A percentile compares a stretch with the other conserved stretches of the same genome.
Conservation (phyloP, 2,797 vertebrate species). For the Distichodus sexfasciatus region DNA sequence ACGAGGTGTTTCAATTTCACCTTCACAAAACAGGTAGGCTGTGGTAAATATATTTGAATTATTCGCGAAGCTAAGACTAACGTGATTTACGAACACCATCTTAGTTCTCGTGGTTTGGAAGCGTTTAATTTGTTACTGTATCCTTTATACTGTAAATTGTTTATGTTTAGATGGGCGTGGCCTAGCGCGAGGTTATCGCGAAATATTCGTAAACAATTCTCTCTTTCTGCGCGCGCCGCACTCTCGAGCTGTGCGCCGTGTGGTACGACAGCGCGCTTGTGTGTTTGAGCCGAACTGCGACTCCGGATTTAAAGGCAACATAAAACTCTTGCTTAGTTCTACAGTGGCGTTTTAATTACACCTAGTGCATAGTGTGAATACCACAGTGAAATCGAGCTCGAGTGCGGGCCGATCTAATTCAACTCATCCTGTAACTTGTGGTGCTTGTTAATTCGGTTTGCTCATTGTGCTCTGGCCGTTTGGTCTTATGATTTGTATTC, state of each 20-base stretch:
- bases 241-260: conserved; percentile 21
- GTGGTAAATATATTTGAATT: too few species aligned
- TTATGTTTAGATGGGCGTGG: too few species aligned
- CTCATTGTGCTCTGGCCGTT: neutral
- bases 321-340: neutral
- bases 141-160: too few species aligned
- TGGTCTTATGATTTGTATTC: too few species aligned
- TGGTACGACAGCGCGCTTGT: conserved; percentile 5
- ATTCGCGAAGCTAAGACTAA: too few species aligned
- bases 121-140: too few species aligned
- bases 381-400: neutral
- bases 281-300: neutral
- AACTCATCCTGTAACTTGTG: neutral
- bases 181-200: too few species aligned
- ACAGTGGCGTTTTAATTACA: neutral
- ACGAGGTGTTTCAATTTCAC: too few species aligned
- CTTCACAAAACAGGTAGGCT: too few species aligned
- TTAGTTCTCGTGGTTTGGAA: too few species aligned
- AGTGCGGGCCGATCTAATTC: neutral
- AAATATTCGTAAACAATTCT: conserved; percentile 31
- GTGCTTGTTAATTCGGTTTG: neutral
- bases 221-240: neutral
- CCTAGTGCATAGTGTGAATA: conserved; percentile 16
- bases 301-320: neutral
- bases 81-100: too few species aligned